These are phyloP conservation scores for Hirtodrosophila trivittata DNA, from an alignment of 2,888 invertebrate species.

Conservation along the genomic window DNA sequence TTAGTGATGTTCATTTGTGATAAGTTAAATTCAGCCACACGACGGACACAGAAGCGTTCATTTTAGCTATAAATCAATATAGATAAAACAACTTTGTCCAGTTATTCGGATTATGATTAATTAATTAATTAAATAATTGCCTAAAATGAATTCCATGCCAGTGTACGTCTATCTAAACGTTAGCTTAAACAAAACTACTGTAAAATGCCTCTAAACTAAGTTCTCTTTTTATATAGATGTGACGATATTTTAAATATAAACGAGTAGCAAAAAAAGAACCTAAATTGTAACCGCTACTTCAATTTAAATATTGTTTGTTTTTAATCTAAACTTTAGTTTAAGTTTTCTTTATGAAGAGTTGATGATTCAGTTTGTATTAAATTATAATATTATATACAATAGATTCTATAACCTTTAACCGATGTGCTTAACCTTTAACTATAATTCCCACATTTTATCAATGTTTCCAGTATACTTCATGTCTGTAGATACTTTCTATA, in stretches of 20 bases:
- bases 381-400: no score
- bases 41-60: constrained; percentile 43
- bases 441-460: no score
- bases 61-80: constrained; percentile 34
- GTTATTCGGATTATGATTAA: constrained; percentile 30
- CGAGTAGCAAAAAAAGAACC: constrained; percentile 21
- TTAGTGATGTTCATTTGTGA: constrained; percentile 72
- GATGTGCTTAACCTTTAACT: no score
- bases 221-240: constrained; percentile 28
- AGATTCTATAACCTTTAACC: no score
- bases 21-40: constrained; percentile 61
- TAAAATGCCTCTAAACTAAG: constrained; percentile 26
- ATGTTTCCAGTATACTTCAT: no score
- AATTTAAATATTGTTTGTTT: not conserved
- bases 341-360: no score
- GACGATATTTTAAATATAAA: constrained; percentile 49
- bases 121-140: constrained; percentile 18
- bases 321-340: no score
- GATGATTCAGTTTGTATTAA: no score
- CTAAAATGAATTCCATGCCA: constrained; percentile 66
- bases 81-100: constrained; percentile 15
- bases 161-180: constrained; percentile 38
- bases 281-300: not conserved
- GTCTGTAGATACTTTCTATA: no score
- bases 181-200: constrained; percentile 38